Conservation (phyloP, 2,113 vertebrate species). For the Pelmatolapia mariae region DNA sequence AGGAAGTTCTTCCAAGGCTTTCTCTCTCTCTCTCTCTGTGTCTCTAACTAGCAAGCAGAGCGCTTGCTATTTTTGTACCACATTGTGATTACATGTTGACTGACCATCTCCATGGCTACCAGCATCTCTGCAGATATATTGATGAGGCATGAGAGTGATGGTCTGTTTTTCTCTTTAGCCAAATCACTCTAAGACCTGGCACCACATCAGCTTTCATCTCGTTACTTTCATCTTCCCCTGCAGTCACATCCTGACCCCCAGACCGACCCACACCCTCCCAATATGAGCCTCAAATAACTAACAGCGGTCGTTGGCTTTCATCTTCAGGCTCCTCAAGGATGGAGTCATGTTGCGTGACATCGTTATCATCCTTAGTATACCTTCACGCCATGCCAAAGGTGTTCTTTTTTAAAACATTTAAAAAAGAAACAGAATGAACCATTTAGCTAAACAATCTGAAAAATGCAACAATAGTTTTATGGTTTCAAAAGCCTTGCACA, state of each 20-base stretch:
- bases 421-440: neutral
- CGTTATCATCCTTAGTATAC: neutral
- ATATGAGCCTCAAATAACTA: neutral
- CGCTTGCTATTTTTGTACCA: conserved; percentile 20
- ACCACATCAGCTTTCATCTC: conserved; percentile 27
- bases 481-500: neutral
- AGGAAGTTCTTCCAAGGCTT: neutral
- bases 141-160: neutral
- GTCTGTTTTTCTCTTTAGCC: neutral
- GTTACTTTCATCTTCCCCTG: conserved; percentile 23
- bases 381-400: neutral
- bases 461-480: neutral
- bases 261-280: neutral
- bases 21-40: rapidly evolving
- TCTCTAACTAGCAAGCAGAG: neutral
- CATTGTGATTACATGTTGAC: conserved; percentile 48
- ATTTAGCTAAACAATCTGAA: neutral
- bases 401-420: neutral
- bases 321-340: neutral
- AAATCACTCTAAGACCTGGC: neutral
- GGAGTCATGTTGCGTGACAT: neutral
- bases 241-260: neutral
- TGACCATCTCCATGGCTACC: conserved; percentile 39
- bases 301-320: neutral
- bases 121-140: conserved; percentile 34